Conservation (phyloP, 1,140 invertebrate genomes). For the Drosophila malerkotliana region DNA sequence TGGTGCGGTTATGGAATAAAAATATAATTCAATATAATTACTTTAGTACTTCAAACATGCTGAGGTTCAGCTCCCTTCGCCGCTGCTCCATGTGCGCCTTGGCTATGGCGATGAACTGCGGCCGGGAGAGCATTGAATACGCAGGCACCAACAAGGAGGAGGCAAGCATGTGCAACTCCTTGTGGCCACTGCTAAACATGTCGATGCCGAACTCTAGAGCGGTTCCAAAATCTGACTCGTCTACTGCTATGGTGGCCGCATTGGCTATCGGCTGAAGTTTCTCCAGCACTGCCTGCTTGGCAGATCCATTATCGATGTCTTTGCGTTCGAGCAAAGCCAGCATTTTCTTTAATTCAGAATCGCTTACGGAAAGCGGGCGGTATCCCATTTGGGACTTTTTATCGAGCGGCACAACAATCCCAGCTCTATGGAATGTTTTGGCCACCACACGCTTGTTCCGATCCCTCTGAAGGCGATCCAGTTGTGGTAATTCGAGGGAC, state of each 20-base stretch:
- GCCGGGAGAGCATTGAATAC: constrained; percentile 90
- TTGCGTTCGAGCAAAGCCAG: constrained; percentile 87
- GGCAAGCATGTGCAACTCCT: constrained; percentile 88
- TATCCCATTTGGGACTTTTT: constrained; percentile 92
- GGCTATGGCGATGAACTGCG: constrained; percentile 90
- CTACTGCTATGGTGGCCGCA: constrained; percentile 87
- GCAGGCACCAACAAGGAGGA: constrained; percentile 89
- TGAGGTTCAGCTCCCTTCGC: constrained; percentile 50
- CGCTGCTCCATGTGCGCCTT: constrained; percentile 87
- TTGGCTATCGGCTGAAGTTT: constrained; percentile 91
- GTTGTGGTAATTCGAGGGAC: constrained; percentile 83
- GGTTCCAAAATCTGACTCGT: constrained; percentile 97
- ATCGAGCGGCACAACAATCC: constrained; percentile 94
- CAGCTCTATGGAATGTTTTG: constrained; percentile 92
- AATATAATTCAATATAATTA: constrained; percentile 28
- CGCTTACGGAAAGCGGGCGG: constrained; percentile 89
- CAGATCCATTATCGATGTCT: constrained; percentile 86
- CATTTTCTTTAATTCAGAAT: constrained; percentile 91
- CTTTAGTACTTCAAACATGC: constrained; percentile 67
- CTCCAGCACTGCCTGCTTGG: constrained; percentile 86
- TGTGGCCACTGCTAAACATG: constrained; percentile 91
- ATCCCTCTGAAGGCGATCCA: constrained; percentile 83
- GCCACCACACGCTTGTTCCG: constrained; percentile 89
- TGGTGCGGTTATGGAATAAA: constrained; percentile 48
- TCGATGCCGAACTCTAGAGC: constrained; percentile 94